Conservation (phyloP, 2,888 invertebrate genomes). For the Cheilosia variabilis region DNA sequence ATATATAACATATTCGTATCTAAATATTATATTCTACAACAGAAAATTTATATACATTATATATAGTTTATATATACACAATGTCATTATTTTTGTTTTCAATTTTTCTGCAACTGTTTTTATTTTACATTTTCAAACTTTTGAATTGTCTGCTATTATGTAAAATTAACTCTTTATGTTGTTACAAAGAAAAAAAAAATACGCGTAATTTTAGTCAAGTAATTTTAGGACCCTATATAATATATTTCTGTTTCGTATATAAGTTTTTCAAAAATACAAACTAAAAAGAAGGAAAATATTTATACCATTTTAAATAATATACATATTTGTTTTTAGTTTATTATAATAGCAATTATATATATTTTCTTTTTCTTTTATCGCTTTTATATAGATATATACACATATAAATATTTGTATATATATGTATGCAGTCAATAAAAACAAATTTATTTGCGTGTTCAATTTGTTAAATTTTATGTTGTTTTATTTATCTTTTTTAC, state of each 20-base stretch:
- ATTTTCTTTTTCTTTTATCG: conserved; percentile 58
- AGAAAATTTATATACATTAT: conserved; percentile 1
- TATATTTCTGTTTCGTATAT: conserved; percentile 46
- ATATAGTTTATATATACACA: conserved; percentile 39
- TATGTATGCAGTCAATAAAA: conserved; percentile 69
- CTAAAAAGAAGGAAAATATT: conserved; percentile 37
- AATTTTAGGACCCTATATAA: conserved; percentile 17
- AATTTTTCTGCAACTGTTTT: not conserved
- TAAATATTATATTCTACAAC: conserved; percentile 25
- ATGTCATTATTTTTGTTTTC: not conserved
- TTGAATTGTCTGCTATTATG: conserved; percentile 1
- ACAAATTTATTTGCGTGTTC: conserved; percentile 72
- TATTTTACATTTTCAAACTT: not conserved
- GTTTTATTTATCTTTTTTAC: conserved; percentile 15
- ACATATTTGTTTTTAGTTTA: conserved; percentile 64
- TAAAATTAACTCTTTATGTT: conserved; percentile 44
- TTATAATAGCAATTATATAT: conserved; percentile 56
- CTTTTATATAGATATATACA: conserved; percentile 46
- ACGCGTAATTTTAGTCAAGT: conserved; percentile 27
- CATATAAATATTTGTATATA: conserved; percentile 30
- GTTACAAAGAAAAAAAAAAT: conserved; percentile 22
- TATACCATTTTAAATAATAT: conserved; percentile 56
- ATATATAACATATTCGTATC: conserved; percentile 32
- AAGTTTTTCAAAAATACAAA: conserved; percentile 45
- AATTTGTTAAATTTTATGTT: conserved; percentile 43